Evolutionary conservation across 2,113 vertebrate genomes (phyloP).

Genomic region (Girardinichthys multiradiatus): DNA sequence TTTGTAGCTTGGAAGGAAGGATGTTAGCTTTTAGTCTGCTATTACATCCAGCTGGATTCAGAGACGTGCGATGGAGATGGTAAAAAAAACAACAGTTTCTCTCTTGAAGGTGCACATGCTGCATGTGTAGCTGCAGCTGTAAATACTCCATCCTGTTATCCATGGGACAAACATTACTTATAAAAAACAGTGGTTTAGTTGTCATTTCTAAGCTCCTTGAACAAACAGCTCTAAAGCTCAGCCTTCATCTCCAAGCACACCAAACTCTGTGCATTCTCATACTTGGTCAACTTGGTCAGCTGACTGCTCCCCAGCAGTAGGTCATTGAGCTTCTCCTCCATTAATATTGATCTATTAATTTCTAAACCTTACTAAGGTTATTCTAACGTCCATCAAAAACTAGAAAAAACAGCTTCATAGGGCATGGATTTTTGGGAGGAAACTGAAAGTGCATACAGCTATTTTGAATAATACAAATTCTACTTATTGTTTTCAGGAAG

Average conservation of each 20-base stretch:
- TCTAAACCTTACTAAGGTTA: background rate
- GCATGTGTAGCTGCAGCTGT: background rate
- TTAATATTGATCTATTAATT: background rate
- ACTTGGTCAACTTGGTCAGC: background rate
- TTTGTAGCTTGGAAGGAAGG: background rate
- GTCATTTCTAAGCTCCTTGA: background rate
- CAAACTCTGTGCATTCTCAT: background rate
- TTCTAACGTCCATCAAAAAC: background rate
- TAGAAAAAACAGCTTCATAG: background rate
- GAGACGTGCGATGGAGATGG: background rate
- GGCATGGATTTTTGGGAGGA: no score
- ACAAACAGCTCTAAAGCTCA: background rate
- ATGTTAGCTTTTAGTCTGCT: background rate
- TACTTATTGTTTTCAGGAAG: conserved; percentile 26
- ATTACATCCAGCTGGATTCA: background rate
- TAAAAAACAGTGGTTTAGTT: background rate
- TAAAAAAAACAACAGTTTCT: background rate
- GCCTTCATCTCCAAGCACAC: background rate
- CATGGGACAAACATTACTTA: no score
- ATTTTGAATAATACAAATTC: no score
- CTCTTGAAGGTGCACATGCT: background rate
- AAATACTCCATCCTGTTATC: background rate
- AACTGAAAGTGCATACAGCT: no score
- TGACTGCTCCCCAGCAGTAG: no score
- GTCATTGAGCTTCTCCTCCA: background rate